phyloP scores from a whole-genome alignment of 2,113 vertebrate species.

The Tursiops truncatus region DNA sequence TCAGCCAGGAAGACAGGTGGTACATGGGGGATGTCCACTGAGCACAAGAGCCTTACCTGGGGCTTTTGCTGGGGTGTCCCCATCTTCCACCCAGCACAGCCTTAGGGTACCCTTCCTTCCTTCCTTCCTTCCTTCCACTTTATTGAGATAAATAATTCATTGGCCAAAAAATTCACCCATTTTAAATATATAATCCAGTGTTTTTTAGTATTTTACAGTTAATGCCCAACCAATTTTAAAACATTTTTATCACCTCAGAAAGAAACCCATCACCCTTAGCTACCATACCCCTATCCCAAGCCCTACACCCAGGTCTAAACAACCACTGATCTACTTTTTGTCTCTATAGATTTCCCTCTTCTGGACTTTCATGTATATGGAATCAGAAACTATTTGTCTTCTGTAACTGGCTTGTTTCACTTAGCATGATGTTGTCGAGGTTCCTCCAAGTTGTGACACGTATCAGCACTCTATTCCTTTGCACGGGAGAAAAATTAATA shows the following conservation, averaged over 20 bases:
- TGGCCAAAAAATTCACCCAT: not conserved
- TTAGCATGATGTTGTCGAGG: rapidly evolving
- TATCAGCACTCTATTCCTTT: not conserved
- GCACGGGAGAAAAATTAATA: no score
- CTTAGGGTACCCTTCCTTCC: no score
- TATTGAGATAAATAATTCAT: not conserved
- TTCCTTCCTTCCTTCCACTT: no score
- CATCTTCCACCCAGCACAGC: not conserved
- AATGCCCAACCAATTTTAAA: not conserved
- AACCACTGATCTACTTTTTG: rapidly evolving
- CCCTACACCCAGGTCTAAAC: not conserved
- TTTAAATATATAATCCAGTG: not conserved
- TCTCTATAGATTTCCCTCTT: rapidly evolving
- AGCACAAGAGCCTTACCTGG: not conserved
- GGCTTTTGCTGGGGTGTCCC: not conserved
- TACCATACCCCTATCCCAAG: no score
- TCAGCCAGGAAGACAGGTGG: not conserved
- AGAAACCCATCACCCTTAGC: not conserved
- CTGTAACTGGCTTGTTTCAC: no score
- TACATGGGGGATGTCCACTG: rapidly evolving
- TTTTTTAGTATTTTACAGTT: not conserved
- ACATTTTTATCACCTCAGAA: not conserved
- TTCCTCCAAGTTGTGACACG: rapidly evolving
- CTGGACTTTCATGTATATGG: rapidly evolving
- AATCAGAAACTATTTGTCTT: not conserved